Evolutionary conservation across 2,113 vertebrate species (phyloP).

Genomic region (Acanthochromis polyacanthus): DNA sequence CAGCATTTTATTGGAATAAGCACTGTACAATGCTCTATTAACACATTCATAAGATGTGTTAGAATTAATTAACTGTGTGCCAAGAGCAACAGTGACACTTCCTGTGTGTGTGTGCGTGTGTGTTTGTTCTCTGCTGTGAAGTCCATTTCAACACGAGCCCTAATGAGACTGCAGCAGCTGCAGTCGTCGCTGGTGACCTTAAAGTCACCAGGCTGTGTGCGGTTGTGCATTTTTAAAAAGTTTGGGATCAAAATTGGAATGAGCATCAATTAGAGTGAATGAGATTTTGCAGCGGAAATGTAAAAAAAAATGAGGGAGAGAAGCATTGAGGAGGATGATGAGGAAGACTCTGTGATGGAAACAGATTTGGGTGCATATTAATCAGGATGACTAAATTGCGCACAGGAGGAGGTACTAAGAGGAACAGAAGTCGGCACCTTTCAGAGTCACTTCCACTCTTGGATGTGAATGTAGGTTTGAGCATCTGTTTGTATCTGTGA

Average conservation of each 20-base stretch:
- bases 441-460: constrained; percentile 31
- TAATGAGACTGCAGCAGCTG: constrained; percentile 14
- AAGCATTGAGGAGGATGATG: constrained; percentile 36
- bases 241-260: constrained; percentile 29
- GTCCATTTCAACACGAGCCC: constrained; percentile 35
- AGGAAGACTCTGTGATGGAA: constrained; percentile 49
- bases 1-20: constrained; percentile 58
- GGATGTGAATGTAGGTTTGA: constrained; percentile 43
- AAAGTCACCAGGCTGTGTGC: constrained; percentile 6
- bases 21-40: constrained; percentile 57
- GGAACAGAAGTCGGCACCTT: constrained; percentile 63
- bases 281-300: constrained; percentile 19
- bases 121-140: constrained; percentile 18
- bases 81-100: constrained; percentile 59
- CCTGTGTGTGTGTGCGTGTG: constrained; percentile 15
- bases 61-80: constrained; percentile 61
- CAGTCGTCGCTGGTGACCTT: constrained; percentile 9
- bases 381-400: constrained; percentile 74
- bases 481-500: constrained; percentile 64
- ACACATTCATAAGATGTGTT: constrained; percentile 69
- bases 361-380: constrained; percentile 82
- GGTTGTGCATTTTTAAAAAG: not conserved
- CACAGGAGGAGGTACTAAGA: constrained; percentile 63
- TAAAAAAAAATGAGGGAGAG: constrained; percentile 38
- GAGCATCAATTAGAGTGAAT: constrained; percentile 29